Conservation (phyloP, 2,113 vertebrate species). For the Psophia crepitans region DNA sequence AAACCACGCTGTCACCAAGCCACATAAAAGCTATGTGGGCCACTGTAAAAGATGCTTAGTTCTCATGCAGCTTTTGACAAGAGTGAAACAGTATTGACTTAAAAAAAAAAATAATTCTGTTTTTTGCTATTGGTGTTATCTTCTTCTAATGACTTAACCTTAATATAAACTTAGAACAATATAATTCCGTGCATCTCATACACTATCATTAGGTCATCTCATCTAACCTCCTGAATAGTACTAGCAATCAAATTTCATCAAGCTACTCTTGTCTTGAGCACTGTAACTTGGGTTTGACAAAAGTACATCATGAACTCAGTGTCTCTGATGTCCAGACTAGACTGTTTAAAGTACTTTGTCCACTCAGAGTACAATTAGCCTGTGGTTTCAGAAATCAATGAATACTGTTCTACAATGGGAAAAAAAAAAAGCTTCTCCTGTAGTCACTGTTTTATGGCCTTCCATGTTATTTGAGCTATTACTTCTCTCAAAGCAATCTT, state of each 20-base stretch:
- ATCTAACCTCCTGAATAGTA: not conserved
- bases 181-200: not conserved
- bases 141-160: not conserved
- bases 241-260: not conserved
- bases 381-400: slow-evolving; percentile 37
- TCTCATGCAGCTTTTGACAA: not conserved
- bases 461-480: not conserved
- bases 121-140: not conserved
- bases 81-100: not conserved
- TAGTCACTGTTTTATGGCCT: not conserved
- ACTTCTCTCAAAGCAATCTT: not conserved
- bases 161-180: not conserved
- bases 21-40: not conserved
- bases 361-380: not conserved
- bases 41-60: not conserved
- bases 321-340: not conserved
- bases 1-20: not conserved
- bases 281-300: not conserved
- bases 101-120: not conserved
- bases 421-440: not conserved
- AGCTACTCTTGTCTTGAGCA: not conserved
- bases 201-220: not conserved
- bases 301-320: not conserved
- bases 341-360: not conserved
- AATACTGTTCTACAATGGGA: not conserved